A percentile compares a stretch with the other conserved stretches of the same genome.
phyloP scores from a whole-genome alignment of 1,140 invertebrate genomes.

The Papilio dardanus region DNA sequence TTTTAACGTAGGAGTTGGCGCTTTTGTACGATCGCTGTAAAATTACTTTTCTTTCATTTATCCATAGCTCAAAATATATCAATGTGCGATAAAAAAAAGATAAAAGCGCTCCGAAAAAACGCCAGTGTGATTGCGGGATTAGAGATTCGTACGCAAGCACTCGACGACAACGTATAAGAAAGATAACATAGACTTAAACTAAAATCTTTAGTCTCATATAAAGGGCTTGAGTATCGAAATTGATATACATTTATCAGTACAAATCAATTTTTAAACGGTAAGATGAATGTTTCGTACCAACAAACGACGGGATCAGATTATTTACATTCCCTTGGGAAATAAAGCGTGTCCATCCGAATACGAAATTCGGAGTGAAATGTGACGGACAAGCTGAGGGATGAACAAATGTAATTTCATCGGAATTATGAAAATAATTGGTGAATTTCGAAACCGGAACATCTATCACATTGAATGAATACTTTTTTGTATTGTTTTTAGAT shows the following conservation, averaged over 20 bases:
- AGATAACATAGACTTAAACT: too few species aligned
- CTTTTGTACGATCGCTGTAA: too few species aligned
- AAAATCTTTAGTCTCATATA: too few species aligned
- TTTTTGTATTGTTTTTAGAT: neutral
- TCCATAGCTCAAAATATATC: too few species aligned
- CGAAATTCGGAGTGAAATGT: conserved; percentile 12
- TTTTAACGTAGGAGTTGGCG: too few species aligned
- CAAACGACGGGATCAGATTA: neutral
- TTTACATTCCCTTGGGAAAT: conserved; percentile 19
- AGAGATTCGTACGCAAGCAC: too few species aligned
- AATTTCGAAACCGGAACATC: neutral
- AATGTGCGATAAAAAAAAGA: too few species aligned
- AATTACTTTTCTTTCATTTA: too few species aligned
- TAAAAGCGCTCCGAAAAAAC: too few species aligned
- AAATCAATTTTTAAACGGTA: conserved; percentile 13
- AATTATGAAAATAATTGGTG: conserved; percentile 18
- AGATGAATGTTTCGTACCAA: neutral
- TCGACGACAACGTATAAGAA: too few species aligned
- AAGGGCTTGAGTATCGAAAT: too few species aligned
- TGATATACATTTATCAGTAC: neutral
- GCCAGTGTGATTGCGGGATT: too few species aligned
- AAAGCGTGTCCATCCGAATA: conserved; percentile 15
- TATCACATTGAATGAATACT: neutral
- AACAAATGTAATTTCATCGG: conserved; percentile 25
- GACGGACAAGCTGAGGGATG: conserved; percentile 16